phyloP scores from a whole-genome alignment of 2,888 invertebrate species.

The Lasioglossum malachurum region DNA sequence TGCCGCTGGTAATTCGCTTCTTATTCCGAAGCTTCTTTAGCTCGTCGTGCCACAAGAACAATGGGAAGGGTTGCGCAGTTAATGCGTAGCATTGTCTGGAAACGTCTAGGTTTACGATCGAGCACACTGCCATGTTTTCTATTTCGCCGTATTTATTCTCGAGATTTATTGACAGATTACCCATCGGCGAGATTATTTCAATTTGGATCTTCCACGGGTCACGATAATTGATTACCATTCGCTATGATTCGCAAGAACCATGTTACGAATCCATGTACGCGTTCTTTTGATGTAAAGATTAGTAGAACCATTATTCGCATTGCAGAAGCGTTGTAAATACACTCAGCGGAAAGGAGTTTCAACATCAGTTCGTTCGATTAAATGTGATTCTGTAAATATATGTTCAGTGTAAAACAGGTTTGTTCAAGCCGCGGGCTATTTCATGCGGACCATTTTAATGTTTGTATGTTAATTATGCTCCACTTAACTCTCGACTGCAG shows the following conservation, averaged over 20 bases:
- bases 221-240: too few species aligned
- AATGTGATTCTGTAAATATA: slow-evolving; percentile 3
- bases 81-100: not conserved
- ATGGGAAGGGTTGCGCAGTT: not conserved
- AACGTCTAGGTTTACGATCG: not conserved
- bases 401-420: not conserved
- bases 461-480: slow-evolving; percentile 1
- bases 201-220: too few species aligned
- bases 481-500: not conserved
- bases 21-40: not conserved
- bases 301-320: not conserved
- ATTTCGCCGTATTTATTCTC: not conserved
- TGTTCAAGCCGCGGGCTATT: not conserved
- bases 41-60: not conserved
- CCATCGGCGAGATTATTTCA: too few species aligned
- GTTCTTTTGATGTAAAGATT: not conserved
- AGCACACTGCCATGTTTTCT: not conserved
- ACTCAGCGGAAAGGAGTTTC: not conserved
- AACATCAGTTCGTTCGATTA: not conserved
- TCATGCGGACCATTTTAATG: not conserved
- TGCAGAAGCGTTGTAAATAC: not conserved
- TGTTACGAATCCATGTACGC: too few species aligned
- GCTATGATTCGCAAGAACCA: too few species aligned
- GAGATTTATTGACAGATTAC: not conserved
- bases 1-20: not conserved